Percentiles rank a stretch among this genome's conserved stretches.
These are phyloP conservation scores for Neogobius melanostomus DNA, from an alignment of 2,113 vertebrate genomes.

Conservation along the genomic window DNA sequence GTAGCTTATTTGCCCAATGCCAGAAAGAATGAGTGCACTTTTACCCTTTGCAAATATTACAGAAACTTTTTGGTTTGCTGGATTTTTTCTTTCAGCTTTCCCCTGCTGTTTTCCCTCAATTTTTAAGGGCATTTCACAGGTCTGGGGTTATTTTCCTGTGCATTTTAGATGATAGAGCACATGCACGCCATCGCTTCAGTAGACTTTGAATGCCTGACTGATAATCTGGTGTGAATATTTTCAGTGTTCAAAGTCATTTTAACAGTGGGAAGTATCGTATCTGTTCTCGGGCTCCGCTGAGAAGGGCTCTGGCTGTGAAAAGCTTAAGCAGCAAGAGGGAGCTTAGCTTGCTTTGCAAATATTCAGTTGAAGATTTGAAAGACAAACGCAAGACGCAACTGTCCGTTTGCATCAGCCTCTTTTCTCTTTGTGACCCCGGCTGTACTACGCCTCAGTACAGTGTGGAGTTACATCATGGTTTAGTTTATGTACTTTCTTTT, in stretches of 20 bases:
- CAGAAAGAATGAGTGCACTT: not conserved
- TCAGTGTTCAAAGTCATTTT: conserved; percentile 10
- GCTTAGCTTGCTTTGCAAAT: conserved; percentile 9
- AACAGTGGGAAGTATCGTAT: conserved; percentile 4
- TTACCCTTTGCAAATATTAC: not conserved
- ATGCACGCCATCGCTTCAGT: conserved; percentile 1
- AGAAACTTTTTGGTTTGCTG: not conserved
- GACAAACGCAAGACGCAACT: conserved; percentile 5
- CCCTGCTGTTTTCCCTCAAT: not conserved
- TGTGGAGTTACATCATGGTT: conserved; percentile 7
- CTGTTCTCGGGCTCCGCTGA: not conserved
- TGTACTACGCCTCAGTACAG: not conserved
- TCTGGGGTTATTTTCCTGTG: not conserved
- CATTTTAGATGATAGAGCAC: conserved; percentile 7
- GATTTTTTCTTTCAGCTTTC: not conserved
- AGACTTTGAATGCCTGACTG: conserved; percentile 9
- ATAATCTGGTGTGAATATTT: conserved; percentile 12
- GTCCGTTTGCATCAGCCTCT: conserved; percentile 8
- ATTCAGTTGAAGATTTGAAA: conserved; percentile 6
- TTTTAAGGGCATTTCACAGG: conserved; percentile 5
- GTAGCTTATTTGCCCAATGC: not conserved
- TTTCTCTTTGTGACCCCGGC: conserved; percentile 3
- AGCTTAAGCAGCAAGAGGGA: conserved; percentile 7
- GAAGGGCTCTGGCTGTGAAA: conserved; percentile 4
- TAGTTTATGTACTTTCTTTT: not conserved